phyloP scores from a whole-genome alignment of 2,888 invertebrate species.

The Pseudolycoriella hygida region DNA sequence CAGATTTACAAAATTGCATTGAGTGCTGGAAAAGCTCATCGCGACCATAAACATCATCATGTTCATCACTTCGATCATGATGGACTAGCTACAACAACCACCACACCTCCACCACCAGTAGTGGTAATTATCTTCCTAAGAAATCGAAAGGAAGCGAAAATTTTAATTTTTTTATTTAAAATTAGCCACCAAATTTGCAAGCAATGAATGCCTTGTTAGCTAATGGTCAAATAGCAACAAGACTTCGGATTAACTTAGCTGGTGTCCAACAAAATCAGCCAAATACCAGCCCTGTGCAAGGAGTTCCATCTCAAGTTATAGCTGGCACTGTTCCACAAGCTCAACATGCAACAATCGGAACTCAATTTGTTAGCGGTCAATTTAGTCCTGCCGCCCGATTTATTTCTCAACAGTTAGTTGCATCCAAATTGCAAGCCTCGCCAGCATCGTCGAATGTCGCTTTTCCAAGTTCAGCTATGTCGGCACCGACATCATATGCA shows the following conservation, averaged over 20 bases:
- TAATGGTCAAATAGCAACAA: conserved; percentile 39
- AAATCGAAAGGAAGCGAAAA: too few relatives aligned
- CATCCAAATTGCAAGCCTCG: conserved; percentile 8
- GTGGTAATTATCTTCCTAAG: conserved; percentile 1
- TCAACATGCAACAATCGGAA: conserved; percentile 21
- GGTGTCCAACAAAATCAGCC: conserved; percentile 32
- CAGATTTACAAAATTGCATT: conserved; percentile 65
- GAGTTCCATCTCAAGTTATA: conserved; percentile 29
- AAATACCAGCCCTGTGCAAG: conserved; percentile 22
- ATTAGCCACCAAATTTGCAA: conserved; percentile 31
- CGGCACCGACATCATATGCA: conserved; percentile 9
- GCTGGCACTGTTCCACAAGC: neutral
- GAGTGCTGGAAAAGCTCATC: conserved; percentile 72
- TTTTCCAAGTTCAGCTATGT: conserved; percentile 18
- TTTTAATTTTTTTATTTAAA: conserved; percentile 1
- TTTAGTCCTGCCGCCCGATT: conserved; percentile 35
- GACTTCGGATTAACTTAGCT: conserved; percentile 34
- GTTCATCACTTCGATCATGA: conserved; percentile 63
- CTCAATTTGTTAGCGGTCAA: conserved; percentile 45
- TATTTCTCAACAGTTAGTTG: conserved; percentile 35
- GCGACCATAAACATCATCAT: conserved; percentile 75
- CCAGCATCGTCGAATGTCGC: conserved; percentile 11
- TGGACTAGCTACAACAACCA: conserved; percentile 42
- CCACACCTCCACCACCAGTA: conserved; percentile 32
- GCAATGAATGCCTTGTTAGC: conserved; percentile 36